Base-by-base conservation (phyloP, 2,888 invertebrate species). In the Thecophora atra region DNA sequence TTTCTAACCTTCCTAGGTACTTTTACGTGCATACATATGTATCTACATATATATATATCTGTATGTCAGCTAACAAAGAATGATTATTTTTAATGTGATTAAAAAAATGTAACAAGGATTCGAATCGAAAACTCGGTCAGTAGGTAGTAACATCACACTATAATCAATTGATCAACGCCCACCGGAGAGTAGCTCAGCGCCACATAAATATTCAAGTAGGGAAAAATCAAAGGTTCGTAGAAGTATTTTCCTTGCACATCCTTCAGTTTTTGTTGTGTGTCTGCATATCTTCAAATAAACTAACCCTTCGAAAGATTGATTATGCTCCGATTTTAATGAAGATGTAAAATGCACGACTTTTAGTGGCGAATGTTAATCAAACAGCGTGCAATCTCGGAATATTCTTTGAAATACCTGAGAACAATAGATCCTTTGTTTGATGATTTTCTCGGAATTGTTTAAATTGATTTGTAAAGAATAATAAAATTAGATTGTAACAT, bases 231-330 rank as follows among this genome's bases (percentile, higher is more conserved):
- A 30, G 24, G 44, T 17, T 26, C 58, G 26, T 51, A 44, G 21
- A 11, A 13, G 47, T 1, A 52, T 67, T 15, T n/a, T n/a, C n/a
- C 19, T 37, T 52, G 60, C 21, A 30, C 56, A 24, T 42, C 56
- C 66, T 68, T 72, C 44, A 15, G 21, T 24, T 24, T 24, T 17
- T 8, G 11, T 8, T 37, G 15, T 24, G 11, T 63, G 52, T 64
- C 44, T 37, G 42, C 42, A 47, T 37, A 47, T 28, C 62, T 81
- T 75, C 78, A 77, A 78, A 78, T 81, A 81, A 77, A 75, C 79
- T 79, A 81, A 82, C 81, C 82, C 81, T 81, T 78, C 78, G 76
- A 76, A 81, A 83, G 83, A 84, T 83, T 83, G 83, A 84, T 83
- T 83, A 83, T 83, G 78, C 79, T 80, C 76, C 79, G 77, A 21